These are phyloP conservation scores for Euphonia xanthogaster DNA, from an alignment of 2,797 vertebrate species.

Conservation along the genomic window DNA sequence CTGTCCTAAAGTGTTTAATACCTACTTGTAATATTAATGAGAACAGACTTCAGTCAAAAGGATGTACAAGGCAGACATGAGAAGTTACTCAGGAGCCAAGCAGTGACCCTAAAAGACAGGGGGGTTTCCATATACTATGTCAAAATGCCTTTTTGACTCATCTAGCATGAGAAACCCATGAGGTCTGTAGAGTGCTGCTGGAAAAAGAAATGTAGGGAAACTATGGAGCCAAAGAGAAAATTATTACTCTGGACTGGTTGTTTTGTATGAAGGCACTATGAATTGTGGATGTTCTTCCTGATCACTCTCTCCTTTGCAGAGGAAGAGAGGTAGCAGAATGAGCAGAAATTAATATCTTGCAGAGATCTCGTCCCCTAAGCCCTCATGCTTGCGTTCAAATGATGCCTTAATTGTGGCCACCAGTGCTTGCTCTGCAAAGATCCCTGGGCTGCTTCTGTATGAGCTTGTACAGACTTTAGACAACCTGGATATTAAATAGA, in stretches of 20 bases:
- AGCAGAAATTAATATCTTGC: not conserved
- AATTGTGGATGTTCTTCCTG: not conserved
- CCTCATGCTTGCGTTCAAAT: not conserved
- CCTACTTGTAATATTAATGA: not conserved
- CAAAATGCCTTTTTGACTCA: not conserved
- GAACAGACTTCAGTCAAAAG: not conserved
- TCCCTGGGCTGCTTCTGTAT: not conserved
- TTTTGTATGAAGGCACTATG: not conserved
- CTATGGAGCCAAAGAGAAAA: not conserved
- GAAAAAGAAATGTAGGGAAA: not conserved
- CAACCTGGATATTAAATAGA: not conserved
- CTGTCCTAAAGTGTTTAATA: not conserved
- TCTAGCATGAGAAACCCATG: not conserved
- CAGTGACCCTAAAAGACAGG: not conserved
- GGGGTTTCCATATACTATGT: not conserved
- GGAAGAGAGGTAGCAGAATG: not conserved
- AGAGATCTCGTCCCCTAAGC: not conserved
- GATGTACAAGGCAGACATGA: not conserved
- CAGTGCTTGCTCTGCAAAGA: not conserved
- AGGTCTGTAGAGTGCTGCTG: too few relatives aligned
- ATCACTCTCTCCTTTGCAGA: not conserved
- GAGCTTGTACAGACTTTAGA: not conserved
- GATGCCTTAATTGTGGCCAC: not conserved
- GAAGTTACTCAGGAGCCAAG: not conserved
- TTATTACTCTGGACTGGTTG: rapidly evolving